phyloP scores from a whole-genome alignment of 2,888 invertebrate species.

The Dolichopus griseipennis region DNA sequence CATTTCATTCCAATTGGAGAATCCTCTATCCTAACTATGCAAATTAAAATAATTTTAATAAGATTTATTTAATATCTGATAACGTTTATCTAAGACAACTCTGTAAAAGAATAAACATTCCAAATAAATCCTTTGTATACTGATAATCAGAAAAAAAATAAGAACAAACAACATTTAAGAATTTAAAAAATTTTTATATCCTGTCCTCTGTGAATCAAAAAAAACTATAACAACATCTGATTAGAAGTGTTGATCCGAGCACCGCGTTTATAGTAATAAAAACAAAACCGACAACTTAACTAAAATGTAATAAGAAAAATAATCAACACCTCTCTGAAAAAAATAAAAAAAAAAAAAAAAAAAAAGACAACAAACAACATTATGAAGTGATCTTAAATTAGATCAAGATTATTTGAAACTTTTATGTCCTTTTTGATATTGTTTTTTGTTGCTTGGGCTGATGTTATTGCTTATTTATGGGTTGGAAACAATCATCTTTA shows the following conservation, averaged over 20 bases:
- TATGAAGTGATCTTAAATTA: conserved; percentile 6
- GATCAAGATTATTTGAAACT: background rate
- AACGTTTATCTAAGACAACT: no score
- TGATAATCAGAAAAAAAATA: no score
- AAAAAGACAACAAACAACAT: background rate
- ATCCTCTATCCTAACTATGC: no score
- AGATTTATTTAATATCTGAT: no score
- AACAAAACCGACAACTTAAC: background rate
- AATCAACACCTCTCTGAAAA: background rate
- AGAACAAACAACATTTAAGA: background rate
- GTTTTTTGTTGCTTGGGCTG: background rate
- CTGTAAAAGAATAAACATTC: no score
- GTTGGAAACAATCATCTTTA: background rate
- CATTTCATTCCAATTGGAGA: no score
- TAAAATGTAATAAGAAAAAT: background rate
- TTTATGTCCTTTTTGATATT: background rate
- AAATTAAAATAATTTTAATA: no score
- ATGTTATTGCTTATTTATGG: background rate
- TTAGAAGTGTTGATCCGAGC: background rate
- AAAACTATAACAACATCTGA: background rate
- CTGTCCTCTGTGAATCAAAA: background rate
- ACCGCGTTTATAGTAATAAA: background rate
- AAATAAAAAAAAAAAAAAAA: no score
- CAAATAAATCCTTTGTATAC: no score
- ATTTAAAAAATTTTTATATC: conserved; percentile 1